Evolutionary conservation across 2,797 vertebrate genomes (phyloP), one percentile per base, ranked within the genome.

Genomic region (Catamblyrhynchus diadema): DNA sequence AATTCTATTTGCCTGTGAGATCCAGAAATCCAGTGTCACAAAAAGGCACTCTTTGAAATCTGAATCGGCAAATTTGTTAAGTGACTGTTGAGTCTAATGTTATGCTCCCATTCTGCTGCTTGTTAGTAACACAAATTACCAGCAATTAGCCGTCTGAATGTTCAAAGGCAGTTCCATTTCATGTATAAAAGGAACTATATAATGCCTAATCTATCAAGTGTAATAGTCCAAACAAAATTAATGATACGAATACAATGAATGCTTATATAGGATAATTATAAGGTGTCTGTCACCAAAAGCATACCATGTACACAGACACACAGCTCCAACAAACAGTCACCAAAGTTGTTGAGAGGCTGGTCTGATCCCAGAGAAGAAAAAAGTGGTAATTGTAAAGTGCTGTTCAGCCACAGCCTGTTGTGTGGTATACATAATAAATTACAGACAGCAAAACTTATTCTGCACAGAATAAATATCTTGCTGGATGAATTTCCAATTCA

Each of bases 51-150:
- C 97, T 95, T 94, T 95, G 95, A 97, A 96, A 97, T 94, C 97
- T 95, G 97, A 98, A 97, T 97, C 97, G 96, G 97, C 96, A 97
- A 95, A 97, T 98, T 97, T 98, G 97, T 98, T 98, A 98, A 98
- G 97, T 97, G 97, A 97, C 98, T 98, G 98, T 98, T 97, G 98
- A 97, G 98, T 91, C 97, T 98, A 98, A 98, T 97, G 98, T 98
- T 98, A 97, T 94, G 97, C 98, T 97, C 96, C 98, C 96, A 97
- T 98, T 98, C 98, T 97, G 98, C 96, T 95, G 98, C 98, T 98
- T 97, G 98, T 98, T 98, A 98, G 98, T 95, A 98, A 97, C 98
- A 98, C 98, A 98, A 98, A 98, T 98, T 98, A 98, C 98, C 94
- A 95, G 98, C 98, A 98, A 98, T 98, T 98, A 98, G 98, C 98